Base-by-base conservation (phyloP, 2,888 invertebrate genomes). In the Pristionchus fissidentatus region DNA sequence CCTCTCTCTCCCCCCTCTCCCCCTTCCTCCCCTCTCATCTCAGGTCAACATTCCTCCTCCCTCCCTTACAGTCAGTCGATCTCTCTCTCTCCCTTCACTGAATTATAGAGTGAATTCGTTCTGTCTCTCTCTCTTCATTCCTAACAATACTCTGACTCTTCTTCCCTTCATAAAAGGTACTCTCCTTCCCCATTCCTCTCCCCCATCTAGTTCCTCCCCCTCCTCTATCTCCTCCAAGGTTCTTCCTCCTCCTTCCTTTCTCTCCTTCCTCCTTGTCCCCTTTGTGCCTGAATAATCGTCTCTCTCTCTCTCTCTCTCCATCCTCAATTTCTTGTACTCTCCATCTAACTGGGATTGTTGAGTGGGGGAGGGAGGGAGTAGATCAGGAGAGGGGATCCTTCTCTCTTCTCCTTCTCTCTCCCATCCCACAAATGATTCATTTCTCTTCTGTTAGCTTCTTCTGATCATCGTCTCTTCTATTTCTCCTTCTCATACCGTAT, bases 41-140 rank as follows among this genome's bases (percentile, higher is more conserved):
- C 41, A 43, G 73, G 73, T 73, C 73, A 73, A 73, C 73, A 73
- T 73, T 43, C 73, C 43, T 43, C 43, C 41, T 43, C 26, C 19
- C 49, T 19, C n/a, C 62, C 38, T 35, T 35, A 52, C 77, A 52
- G 29, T 52, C 77, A 38, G 4, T 73, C 73, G 49, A 0, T 38
- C 77, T 19, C 7, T 77, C 52, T 43, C 43, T 73, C 73, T 73
- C n/a, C 73, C n/a, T 32, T 43, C 41, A 73, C 73, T 43, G 43
- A 41, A 73, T 73, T 73, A 73, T 73, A 73, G 41, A 73, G 73
- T 43, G 73, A 73, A 73, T 73, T 43, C 73, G 26, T 73, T 43
- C 73, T 43, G 13, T 49, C 10, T 15, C 75, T 77, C 43, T 43
- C 62, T 62, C 43, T 38, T 38, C 43, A 73, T 52, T 77, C 46